A percentile compares a stretch with the other conserved stretches of the same genome.
Conservation (phyloP, 2,113 vertebrate genomes). For the Lophius piscatorius region DNA sequence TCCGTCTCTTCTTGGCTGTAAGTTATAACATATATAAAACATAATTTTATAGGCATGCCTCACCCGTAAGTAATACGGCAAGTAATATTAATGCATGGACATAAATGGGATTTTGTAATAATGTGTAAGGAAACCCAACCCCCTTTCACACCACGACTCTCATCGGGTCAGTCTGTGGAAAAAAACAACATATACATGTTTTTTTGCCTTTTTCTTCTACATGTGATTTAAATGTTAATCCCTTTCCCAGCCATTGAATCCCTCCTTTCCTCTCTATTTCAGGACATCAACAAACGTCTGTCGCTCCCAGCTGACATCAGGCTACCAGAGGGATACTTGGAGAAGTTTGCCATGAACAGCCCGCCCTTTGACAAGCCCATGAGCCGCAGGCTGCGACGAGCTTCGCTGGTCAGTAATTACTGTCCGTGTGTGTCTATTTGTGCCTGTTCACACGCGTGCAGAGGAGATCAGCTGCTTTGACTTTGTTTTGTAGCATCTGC, state of each 20-base stretch:
- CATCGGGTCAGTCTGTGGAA: background rate
- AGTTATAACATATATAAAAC: background rate
- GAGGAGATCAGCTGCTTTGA: constrained; percentile 15
- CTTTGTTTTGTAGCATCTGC: background rate
- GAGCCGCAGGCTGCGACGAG: constrained; percentile 82
- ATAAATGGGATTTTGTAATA: background rate
- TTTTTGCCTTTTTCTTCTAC: no score
- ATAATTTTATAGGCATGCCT: background rate
- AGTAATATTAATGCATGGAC: background rate
- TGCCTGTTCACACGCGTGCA: constrained; percentile 12
- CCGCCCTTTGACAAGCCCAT: constrained; percentile 85
- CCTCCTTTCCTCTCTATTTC: constrained; percentile 34
- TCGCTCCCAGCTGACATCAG: constrained; percentile 85
- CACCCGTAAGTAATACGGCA: background rate
- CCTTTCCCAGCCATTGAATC: background rate
- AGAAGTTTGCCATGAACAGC: constrained; percentile 85
- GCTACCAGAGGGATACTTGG: constrained; percentile 84
- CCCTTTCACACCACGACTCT: background rate
- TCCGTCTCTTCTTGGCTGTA: no score
- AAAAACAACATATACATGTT: no score
- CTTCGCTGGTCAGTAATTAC: constrained; percentile 79
- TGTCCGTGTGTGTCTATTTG: constrained; percentile 10
- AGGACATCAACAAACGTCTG: constrained; percentile 86
- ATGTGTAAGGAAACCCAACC: background rate
- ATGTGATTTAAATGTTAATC: background rate